Conservation (phyloP, 2,113 vertebrate genomes). For the Macaca nemestrina region DNA sequence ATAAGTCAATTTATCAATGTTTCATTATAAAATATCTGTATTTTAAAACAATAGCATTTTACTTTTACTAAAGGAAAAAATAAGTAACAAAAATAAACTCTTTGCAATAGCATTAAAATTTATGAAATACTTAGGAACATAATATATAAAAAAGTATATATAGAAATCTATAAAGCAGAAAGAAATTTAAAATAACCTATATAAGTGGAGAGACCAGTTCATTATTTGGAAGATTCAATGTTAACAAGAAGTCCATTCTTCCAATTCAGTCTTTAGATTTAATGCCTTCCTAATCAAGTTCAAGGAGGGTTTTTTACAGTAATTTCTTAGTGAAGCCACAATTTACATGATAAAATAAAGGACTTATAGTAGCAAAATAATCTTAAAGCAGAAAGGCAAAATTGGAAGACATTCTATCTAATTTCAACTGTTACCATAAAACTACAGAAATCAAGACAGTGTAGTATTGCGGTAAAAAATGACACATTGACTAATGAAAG, state of each 20-base stretch:
- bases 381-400: background rate
- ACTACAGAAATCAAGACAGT: background rate
- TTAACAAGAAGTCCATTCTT: background rate
- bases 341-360: background rate
- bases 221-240: background rate
- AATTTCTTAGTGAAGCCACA: background rate
- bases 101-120: background rate
- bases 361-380: background rate
- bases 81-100: background rate
- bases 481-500: background rate
- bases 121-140: background rate
- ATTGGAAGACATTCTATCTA: background rate
- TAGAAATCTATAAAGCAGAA: background rate
- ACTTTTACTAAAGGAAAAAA: background rate
- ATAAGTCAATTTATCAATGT: background rate
- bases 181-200: background rate
- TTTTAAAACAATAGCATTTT: background rate
- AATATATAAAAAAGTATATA: background rate
- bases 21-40: background rate
- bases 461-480: background rate
- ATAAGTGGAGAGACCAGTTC: background rate
- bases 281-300: background rate
- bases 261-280: background rate
- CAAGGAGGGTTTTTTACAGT: background rate
- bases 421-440: background rate